These are phyloP conservation scores for fruit fly (Drosophila melanogaster) DNA, from an alignment of 1,140 invertebrate genomes.

Conservation along the genomic window Release_6_plus_ISO1_MT NT_033777.3:8236501-8237000, in stretches of 20 bases:
- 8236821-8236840: not conserved
- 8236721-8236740: no score
- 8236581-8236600: slow-evolving; percentile 26
- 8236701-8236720: not conserved
- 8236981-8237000: slow-evolving; percentile 25
- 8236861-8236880: not conserved
- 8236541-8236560: slow-evolving; percentile 63
- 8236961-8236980: not conserved
- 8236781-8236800: not conserved
- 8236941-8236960: not conserved
- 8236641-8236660: slow-evolving; percentile 7
- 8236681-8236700: slow-evolving; percentile 5
- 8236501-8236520: slow-evolving; percentile 86
- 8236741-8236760: not conserved
- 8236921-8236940: not conserved
- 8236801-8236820: not conserved
- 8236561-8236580: slow-evolving; percentile 30
- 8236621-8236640: slow-evolving; percentile 62
- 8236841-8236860: not conserved
- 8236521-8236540: slow-evolving; percentile 88
- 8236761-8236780: no score
- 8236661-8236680: slow-evolving; percentile 16
- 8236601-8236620: slow-evolving; percentile 53
- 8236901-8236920: no score
- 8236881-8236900: not conserved